Base-by-base conservation (phyloP, 2,113 vertebrate species). In the Cyanistes caeruleus region DNA sequence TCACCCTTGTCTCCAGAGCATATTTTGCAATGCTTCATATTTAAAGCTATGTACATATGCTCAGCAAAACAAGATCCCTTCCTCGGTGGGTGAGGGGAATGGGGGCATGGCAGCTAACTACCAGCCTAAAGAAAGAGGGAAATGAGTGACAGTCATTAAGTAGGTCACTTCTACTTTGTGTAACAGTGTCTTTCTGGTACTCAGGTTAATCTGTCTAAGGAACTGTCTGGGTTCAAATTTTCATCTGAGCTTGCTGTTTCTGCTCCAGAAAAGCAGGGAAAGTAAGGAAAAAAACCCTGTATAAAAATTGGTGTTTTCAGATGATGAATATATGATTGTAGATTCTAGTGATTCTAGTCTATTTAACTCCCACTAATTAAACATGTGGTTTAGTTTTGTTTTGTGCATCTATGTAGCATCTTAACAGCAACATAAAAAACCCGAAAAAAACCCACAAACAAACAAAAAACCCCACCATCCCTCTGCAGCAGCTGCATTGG, bases 141-240 rank as follows among this genome's bases (percentile, higher is more conserved):
- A 95, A 81, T 90, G 77, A 95, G 64, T 89, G 86, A 86, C 51
- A 31, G 35, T n/a, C 77, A 72, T 87, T 89, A 96, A 95, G 67
- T 78, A 87, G 93, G 89, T 95, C 84, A 62, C 77, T 91, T 95
- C 91, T 58, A 91, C 74, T 89, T 84, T 8, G 33, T 60, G 69
- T 68, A 49, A 58, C 80, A 60, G 13, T 22, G 49, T 62, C 92
- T 44, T 64, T 84, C 48, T 67, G 51, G 14, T 55, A 46, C 46
- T 64, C 86, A 68, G 64, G 79, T 74, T 94, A 72, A 44, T 52
- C 35, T 39, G 39, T 92, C 80, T 60, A 72, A 59, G 49, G 72
- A 93, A 56, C 46, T 23, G 23, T 41, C 64, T 62, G 68, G 18
- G n/a, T 19, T 81, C 33, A 56, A 52, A 52, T 68, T 75, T 81